These are phyloP conservation scores for Halotydeus destructor DNA, from an alignment of 1,140 invertebrate species.

Conservation along the genomic window DNA sequence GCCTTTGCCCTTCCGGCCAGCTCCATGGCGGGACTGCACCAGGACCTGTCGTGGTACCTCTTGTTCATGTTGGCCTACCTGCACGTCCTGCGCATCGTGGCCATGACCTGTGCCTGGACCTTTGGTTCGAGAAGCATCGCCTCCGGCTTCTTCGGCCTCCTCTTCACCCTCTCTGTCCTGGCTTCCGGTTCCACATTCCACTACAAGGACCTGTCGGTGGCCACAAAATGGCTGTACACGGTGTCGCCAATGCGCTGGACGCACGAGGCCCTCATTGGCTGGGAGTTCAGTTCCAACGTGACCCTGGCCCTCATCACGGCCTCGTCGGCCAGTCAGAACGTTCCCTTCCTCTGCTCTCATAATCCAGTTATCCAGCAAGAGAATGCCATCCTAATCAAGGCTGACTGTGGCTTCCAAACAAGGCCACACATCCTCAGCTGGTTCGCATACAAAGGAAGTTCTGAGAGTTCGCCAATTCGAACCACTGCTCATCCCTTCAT, in stretches of 20 bases:
- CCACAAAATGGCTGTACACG: conserved; percentile 40
- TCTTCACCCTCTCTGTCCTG: conserved; percentile 38
- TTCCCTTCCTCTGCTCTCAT: conserved; percentile 9
- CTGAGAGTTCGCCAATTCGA: background rate
- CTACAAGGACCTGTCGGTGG: conserved; percentile 40
- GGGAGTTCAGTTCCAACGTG: conserved; percentile 18
- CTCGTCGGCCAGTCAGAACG: background rate
- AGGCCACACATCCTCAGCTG: conserved; percentile 17
- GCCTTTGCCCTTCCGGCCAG: conserved; percentile 65
- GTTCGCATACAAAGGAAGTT: conserved; percentile 10
- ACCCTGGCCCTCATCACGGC: background rate
- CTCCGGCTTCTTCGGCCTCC: conserved; percentile 25
- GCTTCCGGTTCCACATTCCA: conserved; percentile 49
- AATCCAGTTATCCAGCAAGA: conserved; percentile 19
- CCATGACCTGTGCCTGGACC: conserved; percentile 42
- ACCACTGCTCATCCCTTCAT: conserved; percentile 8
- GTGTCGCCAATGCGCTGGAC: conserved; percentile 53
- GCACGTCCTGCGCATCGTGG: conserved; percentile 42
- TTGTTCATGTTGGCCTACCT: conserved; percentile 57
- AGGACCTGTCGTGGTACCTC: conserved; percentile 45
- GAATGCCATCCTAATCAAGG: conserved; percentile 19
- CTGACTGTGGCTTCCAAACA: conserved; percentile 20
- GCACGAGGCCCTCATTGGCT: conserved; percentile 33
- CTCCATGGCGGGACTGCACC: conserved; percentile 56
- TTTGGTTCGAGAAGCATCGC: conserved; percentile 21